phyloP scores from a whole-genome alignment of 2,113 vertebrate genomes.

The Nanorana parkeri region DNA sequence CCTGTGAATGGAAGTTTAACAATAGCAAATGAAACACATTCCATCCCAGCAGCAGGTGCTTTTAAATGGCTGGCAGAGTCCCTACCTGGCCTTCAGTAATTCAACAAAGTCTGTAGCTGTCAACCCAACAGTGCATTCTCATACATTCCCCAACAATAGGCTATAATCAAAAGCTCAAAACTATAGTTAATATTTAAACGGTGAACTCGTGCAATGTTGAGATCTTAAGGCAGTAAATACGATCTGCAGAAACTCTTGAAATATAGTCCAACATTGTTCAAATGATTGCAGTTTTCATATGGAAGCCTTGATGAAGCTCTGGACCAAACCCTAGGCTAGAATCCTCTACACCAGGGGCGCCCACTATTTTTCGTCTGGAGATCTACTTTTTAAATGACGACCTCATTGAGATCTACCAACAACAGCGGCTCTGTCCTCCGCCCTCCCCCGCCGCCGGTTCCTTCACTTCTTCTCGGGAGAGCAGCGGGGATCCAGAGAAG shows the following conservation, averaged over 20 bases:
- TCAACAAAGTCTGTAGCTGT: slow-evolving; percentile 22
- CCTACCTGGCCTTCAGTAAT: slow-evolving; percentile 12
- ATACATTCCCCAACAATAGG: not conserved
- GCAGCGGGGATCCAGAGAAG: too few relatives aligned
- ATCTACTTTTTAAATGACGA: too few relatives aligned
- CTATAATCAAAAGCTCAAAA: slow-evolving; percentile 11
- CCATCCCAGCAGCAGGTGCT: not conserved
- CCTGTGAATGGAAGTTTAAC: not conserved
- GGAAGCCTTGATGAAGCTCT: too few relatives aligned
- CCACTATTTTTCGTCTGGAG: too few relatives aligned
- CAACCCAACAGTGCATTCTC: not conserved
- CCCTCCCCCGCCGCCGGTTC: too few relatives aligned
- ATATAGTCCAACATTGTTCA: too few relatives aligned
- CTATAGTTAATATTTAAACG: not conserved
- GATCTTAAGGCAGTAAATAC: not conserved
- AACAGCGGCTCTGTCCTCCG: too few relatives aligned
- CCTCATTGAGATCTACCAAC: too few relatives aligned
- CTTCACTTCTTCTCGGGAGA: too few relatives aligned
- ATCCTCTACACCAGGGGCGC: too few relatives aligned
- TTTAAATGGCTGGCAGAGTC: not conserved
- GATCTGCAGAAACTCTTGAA: not conserved
- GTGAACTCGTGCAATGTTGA: not conserved
- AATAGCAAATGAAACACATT: not conserved
- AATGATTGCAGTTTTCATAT: too few relatives aligned
- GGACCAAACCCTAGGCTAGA: too few relatives aligned